Base-by-base conservation (phyloP, 2,113 vertebrate genomes). In the Helogale parvula region DNA sequence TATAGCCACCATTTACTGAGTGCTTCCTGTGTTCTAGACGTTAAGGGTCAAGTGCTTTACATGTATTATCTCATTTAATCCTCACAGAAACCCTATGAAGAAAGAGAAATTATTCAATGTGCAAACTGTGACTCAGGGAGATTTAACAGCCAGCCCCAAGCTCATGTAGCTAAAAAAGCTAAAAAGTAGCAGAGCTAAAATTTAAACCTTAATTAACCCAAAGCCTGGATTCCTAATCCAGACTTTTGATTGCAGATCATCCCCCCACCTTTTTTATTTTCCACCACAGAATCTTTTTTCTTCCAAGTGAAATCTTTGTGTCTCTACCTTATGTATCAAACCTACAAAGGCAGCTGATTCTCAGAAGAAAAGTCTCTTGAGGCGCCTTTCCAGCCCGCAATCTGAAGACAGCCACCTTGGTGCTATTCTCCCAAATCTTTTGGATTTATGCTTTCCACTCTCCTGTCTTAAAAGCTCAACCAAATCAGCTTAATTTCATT, bases 401-500 rank as follows among this genome's bases (percentile, higher is more conserved):
- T 88, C 54, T 63, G 47, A 54, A 33, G 66, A 52, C 45, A 92
- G 16, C 11, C 15, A 16, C 10, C 33, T n/a, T 27, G 1, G 3
- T 27, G 45, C 33, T 79, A 1, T 76, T 72, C 11, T 7, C 31
- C 79, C 52, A 76, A 47, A 72, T 60, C 72, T 60, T 85, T 38
- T 63, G 27, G 90, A 77, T 31, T 89, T 60, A 31, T 15, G 71
- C n/a, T 74, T 95, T 41, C 50, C 23, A 41, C 25, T 12, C 13
- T 63, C 2, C 2, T 10, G 3, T 89, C 92, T 93, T 95, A 54
- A 93, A 92, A 88, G 35, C 80, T 96, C 45, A 72, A 47, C 66
- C 93, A 93, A 90, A 80, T 57, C 50, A 93, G 47, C 54, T 98
- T 93, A 65, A 71, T 96, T 97, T 96, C 41, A 93, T 90, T 93